These are phyloP conservation scores for Neodiprion lecontei DNA, from an alignment of 1,140 invertebrate genomes.

Conservation along the genomic window DNA sequence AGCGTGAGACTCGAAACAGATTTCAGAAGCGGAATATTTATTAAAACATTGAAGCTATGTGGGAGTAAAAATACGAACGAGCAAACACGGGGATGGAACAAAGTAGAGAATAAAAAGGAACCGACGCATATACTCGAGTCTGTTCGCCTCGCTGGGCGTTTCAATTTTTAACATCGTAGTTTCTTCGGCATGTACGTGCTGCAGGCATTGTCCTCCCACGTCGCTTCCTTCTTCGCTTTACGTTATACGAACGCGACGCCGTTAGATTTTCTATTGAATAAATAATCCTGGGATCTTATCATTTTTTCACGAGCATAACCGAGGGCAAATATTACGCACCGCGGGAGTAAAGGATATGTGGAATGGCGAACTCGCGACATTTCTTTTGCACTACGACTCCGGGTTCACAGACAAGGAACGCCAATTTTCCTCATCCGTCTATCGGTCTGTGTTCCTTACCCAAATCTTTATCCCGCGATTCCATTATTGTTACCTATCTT, in stretches of 20 bases:
- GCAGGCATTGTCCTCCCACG: no score
- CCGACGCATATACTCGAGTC: not conserved
- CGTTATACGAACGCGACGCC: not conserved
- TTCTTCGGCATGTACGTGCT: no score
- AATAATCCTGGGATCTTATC: not conserved
- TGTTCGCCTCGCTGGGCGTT: not conserved
- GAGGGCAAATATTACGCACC: not conserved
- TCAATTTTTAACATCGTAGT: not conserved
- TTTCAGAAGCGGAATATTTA: not conserved
- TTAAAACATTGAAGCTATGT: not conserved
- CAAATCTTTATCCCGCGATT: no score
- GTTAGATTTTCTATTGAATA: conserved; percentile 3
- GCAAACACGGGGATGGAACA: not conserved
- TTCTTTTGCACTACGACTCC: no score
- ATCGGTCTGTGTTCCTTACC: no score
- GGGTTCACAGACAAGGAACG: no score
- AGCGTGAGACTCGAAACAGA: conserved; percentile 1
- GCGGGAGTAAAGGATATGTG: not conserved
- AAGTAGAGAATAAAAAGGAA: not conserved
- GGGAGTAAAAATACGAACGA: no score
- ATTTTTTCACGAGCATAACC: not conserved
- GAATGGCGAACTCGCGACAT: no score
- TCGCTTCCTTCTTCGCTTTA: no score
- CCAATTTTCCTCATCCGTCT: no score
- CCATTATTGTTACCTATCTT: no score